Percentiles rank a stretch among this genome's conserved stretches.
phyloP scores from a whole-genome alignment of 2,113 vertebrate species.

The Hippocampus abdominalis region DNA sequence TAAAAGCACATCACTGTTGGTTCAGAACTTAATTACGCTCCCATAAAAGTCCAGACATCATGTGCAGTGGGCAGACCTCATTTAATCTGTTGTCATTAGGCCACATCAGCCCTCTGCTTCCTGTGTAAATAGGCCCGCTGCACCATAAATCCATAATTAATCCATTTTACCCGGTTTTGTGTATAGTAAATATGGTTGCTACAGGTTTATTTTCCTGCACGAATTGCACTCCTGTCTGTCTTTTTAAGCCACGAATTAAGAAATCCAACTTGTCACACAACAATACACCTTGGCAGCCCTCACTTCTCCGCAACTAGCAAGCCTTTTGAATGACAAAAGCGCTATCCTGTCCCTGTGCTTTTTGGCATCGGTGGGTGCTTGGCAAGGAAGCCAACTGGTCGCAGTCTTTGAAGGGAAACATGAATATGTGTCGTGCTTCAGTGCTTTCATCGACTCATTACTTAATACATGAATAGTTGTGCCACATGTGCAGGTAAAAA shows the following conservation, averaged over 20 bases:
- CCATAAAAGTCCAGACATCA: constrained; percentile 55
- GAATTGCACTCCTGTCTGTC: constrained; percentile 39
- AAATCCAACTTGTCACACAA: constrained; percentile 64
- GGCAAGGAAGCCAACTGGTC: constrained; percentile 48
- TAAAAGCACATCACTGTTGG: constrained; percentile 63
- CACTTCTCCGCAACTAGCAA: constrained; percentile 60
- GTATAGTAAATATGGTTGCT: constrained; percentile 24
- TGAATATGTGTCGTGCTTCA: constrained; percentile 25
- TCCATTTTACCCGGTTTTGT: constrained; percentile 13
- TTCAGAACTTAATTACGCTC: constrained; percentile 63
- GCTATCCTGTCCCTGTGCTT: constrained; percentile 53
- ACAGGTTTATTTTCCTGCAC: constrained; percentile 36
- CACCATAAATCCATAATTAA: constrained; percentile 29
- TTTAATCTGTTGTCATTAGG: constrained; percentile 56
- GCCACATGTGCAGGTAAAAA: constrained; percentile 11
- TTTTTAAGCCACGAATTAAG: constrained; percentile 50
- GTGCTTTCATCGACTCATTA: constrained; percentile 25
- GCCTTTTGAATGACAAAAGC: constrained; percentile 72
- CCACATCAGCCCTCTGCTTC: constrained; percentile 35
- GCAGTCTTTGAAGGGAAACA: constrained; percentile 46
- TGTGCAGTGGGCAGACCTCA: constrained; percentile 48
- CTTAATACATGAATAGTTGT: constrained; percentile 29
- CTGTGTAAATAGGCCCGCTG: constrained; percentile 27
- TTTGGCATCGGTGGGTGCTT: constrained; percentile 47
- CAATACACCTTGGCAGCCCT: constrained; percentile 67